These are phyloP conservation scores for Acrocephalus scirpaceus DNA, from an alignment of 2,797 vertebrate species.

Conservation along the genomic window DNA sequence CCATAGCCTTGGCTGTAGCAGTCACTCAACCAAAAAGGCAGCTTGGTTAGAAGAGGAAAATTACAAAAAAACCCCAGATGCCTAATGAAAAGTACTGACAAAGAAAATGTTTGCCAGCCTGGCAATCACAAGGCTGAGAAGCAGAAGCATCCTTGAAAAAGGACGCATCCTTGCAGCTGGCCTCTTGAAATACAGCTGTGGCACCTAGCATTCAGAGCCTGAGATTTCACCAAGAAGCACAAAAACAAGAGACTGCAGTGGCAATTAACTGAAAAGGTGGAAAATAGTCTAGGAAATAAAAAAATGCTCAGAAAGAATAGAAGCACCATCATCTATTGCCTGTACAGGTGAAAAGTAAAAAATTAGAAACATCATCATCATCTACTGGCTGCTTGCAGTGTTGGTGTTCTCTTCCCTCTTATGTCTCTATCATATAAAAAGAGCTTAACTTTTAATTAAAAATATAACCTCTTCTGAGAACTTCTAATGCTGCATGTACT, in stretches of 20 bases:
- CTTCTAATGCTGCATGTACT: neutral
- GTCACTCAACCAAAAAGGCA: neutral
- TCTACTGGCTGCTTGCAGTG: neutral
- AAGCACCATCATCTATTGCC: neutral
- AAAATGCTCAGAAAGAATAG: neutral
- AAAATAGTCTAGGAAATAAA: neutral
- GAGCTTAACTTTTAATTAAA: neutral
- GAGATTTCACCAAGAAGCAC: neutral
- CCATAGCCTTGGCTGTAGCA: neutral
- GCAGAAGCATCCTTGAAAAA: neutral
- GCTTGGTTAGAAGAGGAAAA: neutral
- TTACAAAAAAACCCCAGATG: neutral
- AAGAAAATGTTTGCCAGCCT: neutral
- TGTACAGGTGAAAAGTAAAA: neutral
- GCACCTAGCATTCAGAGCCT: neutral
- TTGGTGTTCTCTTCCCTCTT: neutral
- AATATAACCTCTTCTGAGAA: neutral
- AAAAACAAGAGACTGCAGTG: neutral
- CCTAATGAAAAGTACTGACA: neutral
- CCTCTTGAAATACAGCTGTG: neutral
- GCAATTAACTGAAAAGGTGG: neutral
- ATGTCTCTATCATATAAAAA: neutral
- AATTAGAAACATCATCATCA: neutral
- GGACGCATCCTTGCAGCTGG: neutral
- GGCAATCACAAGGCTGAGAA: neutral